Conservation (phyloP, 2,113 vertebrate species). For the Silurus meridionalis region DNA sequence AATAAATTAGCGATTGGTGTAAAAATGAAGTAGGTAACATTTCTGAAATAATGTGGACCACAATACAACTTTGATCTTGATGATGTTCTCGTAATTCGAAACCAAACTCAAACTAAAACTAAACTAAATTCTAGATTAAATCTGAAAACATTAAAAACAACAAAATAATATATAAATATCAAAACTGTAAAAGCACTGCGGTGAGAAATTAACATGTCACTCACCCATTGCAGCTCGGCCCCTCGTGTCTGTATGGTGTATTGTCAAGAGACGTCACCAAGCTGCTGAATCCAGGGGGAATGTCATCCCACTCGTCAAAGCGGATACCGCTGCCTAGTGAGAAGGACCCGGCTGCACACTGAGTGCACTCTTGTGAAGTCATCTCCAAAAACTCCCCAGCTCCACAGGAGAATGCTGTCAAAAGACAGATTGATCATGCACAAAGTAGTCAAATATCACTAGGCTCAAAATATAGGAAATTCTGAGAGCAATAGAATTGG, state of each 20-base stretch:
- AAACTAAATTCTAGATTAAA: neutral
- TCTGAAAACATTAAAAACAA: neutral
- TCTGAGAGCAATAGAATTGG: neutral
- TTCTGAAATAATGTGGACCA: neutral
- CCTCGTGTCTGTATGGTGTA: constrained; percentile 65
- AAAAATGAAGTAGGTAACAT: neutral
- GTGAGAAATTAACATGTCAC: constrained; percentile 26
- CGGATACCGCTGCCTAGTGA: constrained; percentile 93
- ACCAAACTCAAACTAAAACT: neutral
- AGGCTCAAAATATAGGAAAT: neutral
- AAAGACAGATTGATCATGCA: neutral
- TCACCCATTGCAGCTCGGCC: constrained; percentile 85
- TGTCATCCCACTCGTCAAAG: constrained; percentile 93
- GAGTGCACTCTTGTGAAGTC: constrained; percentile 90
- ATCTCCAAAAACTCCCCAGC: constrained; percentile 96
- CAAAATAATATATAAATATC: neutral
- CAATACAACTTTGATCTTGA: neutral
- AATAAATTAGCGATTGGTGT: neutral
- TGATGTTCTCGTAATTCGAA: neutral
- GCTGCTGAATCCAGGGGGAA: constrained; percentile 90
- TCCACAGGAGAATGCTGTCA: constrained; percentile 89
- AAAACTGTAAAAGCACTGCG: neutral
- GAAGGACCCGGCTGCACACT: constrained; percentile 89
- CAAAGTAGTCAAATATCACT: neutral
- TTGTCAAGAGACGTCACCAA: constrained; percentile 84